Conservation (phyloP, 2,888 invertebrate species). For the Atrina japonica region DNA sequence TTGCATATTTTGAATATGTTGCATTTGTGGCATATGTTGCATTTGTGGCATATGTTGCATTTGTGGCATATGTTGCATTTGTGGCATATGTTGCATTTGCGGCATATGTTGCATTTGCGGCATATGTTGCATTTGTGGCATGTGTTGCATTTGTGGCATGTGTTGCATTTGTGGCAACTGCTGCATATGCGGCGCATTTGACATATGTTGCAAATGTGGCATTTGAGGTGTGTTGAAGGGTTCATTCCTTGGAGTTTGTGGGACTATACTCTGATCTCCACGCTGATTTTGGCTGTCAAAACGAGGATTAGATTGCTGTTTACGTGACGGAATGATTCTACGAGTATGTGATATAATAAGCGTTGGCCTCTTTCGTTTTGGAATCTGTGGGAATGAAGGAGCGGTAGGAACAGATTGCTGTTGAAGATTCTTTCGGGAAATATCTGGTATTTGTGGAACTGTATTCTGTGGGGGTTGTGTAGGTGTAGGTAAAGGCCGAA, state of each 20-base stretch:
- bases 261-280: no score
- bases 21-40: constrained; percentile 2
- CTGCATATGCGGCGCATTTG: no score
- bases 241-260: no score
- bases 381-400: constrained; percentile 5
- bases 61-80: constrained; percentile 26
- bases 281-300: not conserved
- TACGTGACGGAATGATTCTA: no score
- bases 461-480: not conserved
- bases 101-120: constrained; percentile 6
- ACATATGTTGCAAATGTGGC: no score
- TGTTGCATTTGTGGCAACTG: constrained; percentile 3
- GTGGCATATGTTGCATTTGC: constrained; percentile 7
- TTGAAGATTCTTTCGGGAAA: not conserved
- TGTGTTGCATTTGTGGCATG: no score
- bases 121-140: not conserved
- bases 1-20: not conserved
- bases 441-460: constrained; percentile 3
- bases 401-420: not conserved
- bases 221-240: no score
- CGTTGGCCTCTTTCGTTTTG: constrained; percentile 4
- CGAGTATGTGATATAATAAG: constrained; percentile 12
- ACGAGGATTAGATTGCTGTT: no score
- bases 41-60: constrained; percentile 5
- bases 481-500: not conserved